A percentile compares a stretch with the other conserved stretches of the same genome.
Conservation (phyloP, 2,113 vertebrate species). For the Astatoreochromis straeleni region DNA sequence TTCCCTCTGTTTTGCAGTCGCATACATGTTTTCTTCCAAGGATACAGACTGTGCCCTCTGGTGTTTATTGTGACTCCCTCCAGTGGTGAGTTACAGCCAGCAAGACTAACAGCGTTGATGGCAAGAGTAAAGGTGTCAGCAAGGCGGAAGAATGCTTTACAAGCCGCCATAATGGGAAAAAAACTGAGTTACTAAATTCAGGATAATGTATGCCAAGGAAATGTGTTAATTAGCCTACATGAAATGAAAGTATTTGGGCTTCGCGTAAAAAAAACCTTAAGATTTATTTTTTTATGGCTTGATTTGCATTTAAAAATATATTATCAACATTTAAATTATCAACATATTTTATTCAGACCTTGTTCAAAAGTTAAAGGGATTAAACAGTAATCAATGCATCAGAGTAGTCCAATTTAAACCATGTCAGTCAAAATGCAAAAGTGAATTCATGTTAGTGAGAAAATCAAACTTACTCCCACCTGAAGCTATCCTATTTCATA, state of each 20-base stretch:
- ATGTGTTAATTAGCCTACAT: background rate
- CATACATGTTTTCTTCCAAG: background rate
- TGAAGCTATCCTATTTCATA: background rate
- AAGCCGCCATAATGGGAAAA: background rate
- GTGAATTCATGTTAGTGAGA: background rate
- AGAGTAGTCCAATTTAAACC: background rate
- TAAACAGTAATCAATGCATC: background rate
- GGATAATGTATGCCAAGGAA: background rate
- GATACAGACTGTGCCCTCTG: background rate
- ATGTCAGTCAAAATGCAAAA: background rate
- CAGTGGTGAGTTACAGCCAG: background rate
- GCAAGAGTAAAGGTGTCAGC: background rate
- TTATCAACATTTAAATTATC: background rate
- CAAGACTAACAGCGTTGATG: background rate
- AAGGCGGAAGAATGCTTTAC: background rate
- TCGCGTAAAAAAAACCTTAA: background rate
- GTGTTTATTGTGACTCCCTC: background rate
- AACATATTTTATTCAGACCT: background rate
- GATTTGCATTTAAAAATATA: background rate
- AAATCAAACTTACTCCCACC: background rate
- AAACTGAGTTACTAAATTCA: background rate
- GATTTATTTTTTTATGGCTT: background rate
- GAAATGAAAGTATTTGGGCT: background rate
- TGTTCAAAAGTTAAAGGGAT: background rate
- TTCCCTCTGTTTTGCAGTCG: background rate